Evolutionary conservation across 2,797 vertebrate species (phyloP).

Genomic region (Phoebastria nigripes): DNA sequence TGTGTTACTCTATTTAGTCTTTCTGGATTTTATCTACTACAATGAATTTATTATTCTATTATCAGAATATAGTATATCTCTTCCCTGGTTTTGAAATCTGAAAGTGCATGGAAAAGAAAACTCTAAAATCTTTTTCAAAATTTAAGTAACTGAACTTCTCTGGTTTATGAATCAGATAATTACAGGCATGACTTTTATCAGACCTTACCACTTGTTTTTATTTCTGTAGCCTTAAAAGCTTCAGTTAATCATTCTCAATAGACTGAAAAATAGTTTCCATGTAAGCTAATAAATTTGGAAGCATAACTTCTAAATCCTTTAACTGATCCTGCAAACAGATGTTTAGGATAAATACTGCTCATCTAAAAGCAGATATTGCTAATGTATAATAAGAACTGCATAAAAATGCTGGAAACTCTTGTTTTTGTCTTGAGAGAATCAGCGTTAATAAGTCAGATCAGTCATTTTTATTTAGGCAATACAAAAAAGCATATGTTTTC

Average conservation of each 20-base stretch:
- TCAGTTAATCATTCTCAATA: slow-evolving; percentile 21
- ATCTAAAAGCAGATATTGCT: slow-evolving; percentile 60
- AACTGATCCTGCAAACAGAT: slow-evolving; percentile 61
- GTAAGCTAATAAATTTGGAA: slow-evolving; percentile 33
- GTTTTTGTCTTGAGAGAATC: slow-evolving; percentile 38
- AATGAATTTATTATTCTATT: neutral
- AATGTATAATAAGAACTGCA: slow-evolving; percentile 46
- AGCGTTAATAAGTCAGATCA: slow-evolving; percentile 67
- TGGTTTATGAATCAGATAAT: neutral
- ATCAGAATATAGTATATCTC: neutral
- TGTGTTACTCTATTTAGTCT: neutral
- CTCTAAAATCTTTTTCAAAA: neutral
- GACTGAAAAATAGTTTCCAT: slow-evolving; percentile 18
- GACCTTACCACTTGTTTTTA: neutral
- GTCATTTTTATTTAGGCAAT: slow-evolving; percentile 68
- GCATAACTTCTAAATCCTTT: slow-evolving; percentile 35
- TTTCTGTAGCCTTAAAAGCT: slow-evolving; percentile 21
- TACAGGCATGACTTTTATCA: neutral
- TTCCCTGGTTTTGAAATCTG: neutral
- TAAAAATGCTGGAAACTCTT: slow-evolving; percentile 39
- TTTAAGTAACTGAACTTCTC: neutral
- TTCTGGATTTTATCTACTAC: neutral
- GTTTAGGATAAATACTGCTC: slow-evolving; percentile 61
- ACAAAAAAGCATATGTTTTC: slow-evolving; percentile 62
- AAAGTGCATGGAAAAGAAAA: neutral